These are phyloP conservation scores for Saccopteryx leptura DNA, from an alignment of 2,113 vertebrate genomes.

Conservation along the genomic window DNA sequence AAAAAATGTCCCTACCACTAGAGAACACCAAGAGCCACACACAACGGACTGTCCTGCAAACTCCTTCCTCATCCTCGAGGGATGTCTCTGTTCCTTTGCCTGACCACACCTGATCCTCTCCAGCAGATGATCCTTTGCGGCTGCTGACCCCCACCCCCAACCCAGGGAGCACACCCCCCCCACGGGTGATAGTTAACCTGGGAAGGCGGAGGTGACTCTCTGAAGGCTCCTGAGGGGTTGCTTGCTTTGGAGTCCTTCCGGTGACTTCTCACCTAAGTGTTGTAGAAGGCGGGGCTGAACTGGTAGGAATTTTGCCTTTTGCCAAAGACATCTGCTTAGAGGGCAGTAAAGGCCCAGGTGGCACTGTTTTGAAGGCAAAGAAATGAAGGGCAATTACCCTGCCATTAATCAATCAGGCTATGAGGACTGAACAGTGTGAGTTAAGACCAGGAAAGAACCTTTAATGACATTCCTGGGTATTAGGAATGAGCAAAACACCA, in stretches of 20 bases:
- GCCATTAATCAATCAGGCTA: constrained; percentile 56
- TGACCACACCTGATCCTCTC: background rate
- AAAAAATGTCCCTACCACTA: background rate
- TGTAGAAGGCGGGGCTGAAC: background rate
- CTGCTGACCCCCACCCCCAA: background rate
- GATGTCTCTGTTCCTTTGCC: background rate
- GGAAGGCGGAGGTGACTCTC: background rate
- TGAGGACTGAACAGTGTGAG: background rate
- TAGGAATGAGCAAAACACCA: constrained; percentile 47
- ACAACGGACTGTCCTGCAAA: accelerated
- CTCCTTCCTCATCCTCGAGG: background rate
- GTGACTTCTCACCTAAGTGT: constrained; percentile 68
- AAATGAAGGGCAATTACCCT: constrained; percentile 62
- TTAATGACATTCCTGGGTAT: constrained; percentile 57
- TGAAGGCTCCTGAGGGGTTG: background rate
- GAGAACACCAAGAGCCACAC: background rate
- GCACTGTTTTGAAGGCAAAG: constrained; percentile 69
- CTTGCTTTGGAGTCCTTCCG: background rate
- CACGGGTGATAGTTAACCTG: background rate
- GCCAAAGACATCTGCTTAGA: constrained; percentile 57
- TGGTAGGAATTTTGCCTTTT: constrained; percentile 60
- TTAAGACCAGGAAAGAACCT: constrained; percentile 24
- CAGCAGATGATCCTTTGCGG: background rate
- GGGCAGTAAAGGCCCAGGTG: constrained; percentile 70
- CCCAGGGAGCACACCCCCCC: background rate